phyloP scores from a whole-genome alignment of 1,140 invertebrate genomes.

The Pseudachorutes palmiensis region DNA sequence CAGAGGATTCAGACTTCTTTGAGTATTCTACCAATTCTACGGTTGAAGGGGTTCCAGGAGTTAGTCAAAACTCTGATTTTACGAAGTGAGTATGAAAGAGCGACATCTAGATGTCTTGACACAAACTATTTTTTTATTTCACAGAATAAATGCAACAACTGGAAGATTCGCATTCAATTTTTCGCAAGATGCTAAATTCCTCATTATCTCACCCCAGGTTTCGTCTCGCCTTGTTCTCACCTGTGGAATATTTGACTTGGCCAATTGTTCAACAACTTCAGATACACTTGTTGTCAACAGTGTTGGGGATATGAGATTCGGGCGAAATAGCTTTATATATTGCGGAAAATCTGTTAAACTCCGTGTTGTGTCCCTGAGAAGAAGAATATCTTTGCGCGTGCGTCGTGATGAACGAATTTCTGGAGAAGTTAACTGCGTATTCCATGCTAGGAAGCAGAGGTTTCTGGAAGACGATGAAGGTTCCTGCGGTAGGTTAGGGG shows the following conservation, averaged over 20 bases:
- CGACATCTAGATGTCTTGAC: not conserved
- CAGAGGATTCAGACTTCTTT: not conserved
- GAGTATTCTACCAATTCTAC: not conserved
- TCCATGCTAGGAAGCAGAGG: slow-evolving; percentile 23
- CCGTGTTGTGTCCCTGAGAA: slow-evolving; percentile 20
- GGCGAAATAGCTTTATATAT: slow-evolving; percentile 34
- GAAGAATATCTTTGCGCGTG: slow-evolving; percentile 27
- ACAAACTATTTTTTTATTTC: not conserved
- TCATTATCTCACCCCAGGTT: slow-evolving; percentile 23
- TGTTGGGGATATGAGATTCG: slow-evolving; percentile 31
- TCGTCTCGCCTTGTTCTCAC: slow-evolving; percentile 25
- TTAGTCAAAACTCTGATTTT: not conserved
- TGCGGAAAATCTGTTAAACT: slow-evolving; percentile 26
- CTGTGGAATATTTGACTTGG: slow-evolving; percentile 25
- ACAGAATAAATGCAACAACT: slow-evolving; percentile 24
- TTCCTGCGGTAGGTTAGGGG: slow-evolving; percentile 1
- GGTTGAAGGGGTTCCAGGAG: not conserved
- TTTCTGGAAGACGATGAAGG: not conserved
- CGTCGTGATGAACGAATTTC: slow-evolving; percentile 12
- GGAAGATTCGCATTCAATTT: slow-evolving; percentile 34
- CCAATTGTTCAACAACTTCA: slow-evolving; percentile 26
- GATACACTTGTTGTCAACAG: slow-evolving; percentile 30
- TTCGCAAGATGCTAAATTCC: slow-evolving; percentile 26
- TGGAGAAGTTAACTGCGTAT: slow-evolving; percentile 19
- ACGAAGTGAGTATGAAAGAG: not conserved